Evolutionary conservation across 2,797 vertebrate genomes (phyloP), one percentile per base, ranked within the genome.

Genomic region (Ataeniobius toweri): DNA sequence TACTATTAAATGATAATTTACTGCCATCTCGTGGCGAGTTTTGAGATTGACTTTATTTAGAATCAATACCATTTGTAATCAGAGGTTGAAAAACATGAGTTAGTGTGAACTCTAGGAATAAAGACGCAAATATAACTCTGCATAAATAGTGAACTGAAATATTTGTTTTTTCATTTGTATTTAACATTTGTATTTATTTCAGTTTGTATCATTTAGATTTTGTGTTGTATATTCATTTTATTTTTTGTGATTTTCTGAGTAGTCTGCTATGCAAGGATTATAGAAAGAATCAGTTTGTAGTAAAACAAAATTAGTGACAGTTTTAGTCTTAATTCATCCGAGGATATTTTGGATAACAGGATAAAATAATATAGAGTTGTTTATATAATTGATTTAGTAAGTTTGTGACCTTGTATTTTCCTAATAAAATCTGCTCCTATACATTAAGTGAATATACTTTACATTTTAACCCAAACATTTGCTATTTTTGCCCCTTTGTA

Each of bases 11-110:
- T 81, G 48, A 14, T 59, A 6, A 6, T 81, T 68, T 90, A 80
- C 87, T 83, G 80, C 77, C 90, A 88, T 61, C 73, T 61, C 5
- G 73, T 59, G 73, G 73, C 1, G 3, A 31, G 12, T 28, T 61
- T 28, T 12, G 55, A n/a, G 7, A 22, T 67, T 36, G 7, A 63
- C 16, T 36, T 26, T 58, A 14, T 59, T 59, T 12, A 6, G 12
- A 5, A 59, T 59, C 56, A 9, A 3, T 7, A 0, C 16, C 0
- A 5, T 63, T 63, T 20, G 14, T 65, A 1, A 65, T 65, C 28
- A 65, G 61, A 20, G 28, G 26, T 59, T 53, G 5, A 18, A 53
- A 50, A 50, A 50, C 50, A 14, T 18, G 3, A 36, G 36, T 51
- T 51, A 65, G 18, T 31, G 7, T 9, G 18, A 65, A 65, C 8